A percentile compares a stretch with the other conserved stretches of the same genome.
Evolutionary conservation across 2,113 vertebrate species (phyloP).

Genomic region (Eonycteris spelaea): DNA sequence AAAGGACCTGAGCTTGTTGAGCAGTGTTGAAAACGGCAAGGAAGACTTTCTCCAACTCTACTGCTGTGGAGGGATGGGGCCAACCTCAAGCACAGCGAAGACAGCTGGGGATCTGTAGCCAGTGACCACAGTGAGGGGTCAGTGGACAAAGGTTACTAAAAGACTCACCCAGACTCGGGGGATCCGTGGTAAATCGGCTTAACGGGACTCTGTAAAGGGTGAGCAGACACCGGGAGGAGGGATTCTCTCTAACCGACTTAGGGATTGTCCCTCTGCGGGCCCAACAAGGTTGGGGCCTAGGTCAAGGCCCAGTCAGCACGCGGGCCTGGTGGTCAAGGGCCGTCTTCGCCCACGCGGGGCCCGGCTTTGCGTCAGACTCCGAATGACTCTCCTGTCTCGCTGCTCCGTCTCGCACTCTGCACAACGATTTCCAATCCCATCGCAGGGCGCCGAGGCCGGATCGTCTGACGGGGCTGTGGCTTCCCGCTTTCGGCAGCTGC

Average conservation of each 20-base stretch:
- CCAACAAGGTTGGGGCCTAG: not conserved
- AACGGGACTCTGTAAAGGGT: not conserved
- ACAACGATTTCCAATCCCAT: no score
- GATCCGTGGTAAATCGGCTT: not conserved
- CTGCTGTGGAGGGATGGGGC: not conserved
- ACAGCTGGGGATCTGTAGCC: not conserved
- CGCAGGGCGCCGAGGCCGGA: no score
- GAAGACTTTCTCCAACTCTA: not conserved
- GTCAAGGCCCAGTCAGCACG: not conserved
- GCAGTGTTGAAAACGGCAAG: not conserved
- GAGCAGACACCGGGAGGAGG: not conserved
- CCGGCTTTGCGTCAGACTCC: not conserved
- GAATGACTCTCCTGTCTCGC: not conserved
- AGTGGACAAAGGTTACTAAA: not conserved
- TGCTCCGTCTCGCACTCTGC: not conserved
- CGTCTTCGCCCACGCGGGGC: not conserved
- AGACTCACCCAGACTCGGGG: not conserved
- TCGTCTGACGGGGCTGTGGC: accelerated
- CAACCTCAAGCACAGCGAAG: no score
- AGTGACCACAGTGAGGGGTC: not conserved
- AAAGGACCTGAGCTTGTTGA: not conserved
- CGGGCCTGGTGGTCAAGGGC: not conserved
- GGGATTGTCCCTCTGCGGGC: not conserved
- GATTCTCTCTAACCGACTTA: not conserved
- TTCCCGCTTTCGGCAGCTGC: not conserved